These are phyloP conservation scores for Oncopodura yosiiana DNA, from an alignment of 1,140 invertebrate genomes.

Conservation along the genomic window DNA sequence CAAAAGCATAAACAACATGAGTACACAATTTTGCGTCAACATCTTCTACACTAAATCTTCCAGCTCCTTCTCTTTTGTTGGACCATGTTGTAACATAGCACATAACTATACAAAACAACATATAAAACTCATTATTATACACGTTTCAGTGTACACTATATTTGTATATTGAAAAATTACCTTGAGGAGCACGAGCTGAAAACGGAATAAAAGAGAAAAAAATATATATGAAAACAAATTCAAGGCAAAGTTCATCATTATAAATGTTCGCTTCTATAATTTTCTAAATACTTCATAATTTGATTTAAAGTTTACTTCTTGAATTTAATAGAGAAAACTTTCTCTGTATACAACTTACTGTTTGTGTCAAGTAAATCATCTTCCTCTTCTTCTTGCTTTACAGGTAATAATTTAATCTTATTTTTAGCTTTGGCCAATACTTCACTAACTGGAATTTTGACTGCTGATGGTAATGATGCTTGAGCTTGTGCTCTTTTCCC, in stretches of 20 bases:
- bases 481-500: slow-evolving; percentile 8
- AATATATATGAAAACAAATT: neutral
- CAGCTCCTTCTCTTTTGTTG: slow-evolving; percentile 70
- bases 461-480: slow-evolving; percentile 62
- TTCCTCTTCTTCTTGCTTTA: neutral
- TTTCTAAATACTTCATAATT: too few relatives aligned
- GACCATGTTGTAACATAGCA: slow-evolving; percentile 95
- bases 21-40: slow-evolving; percentile 80
- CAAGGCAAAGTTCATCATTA: neutral
- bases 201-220: neutral
- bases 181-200: slow-evolving; percentile 64
- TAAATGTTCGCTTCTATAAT: too few relatives aligned
- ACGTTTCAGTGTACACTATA: too few relatives aligned
- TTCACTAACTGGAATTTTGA: slow-evolving; percentile 66
- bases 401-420: slow-evolving; percentile 10
- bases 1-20: slow-evolving; percentile 87
- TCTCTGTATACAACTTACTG: too few relatives aligned
- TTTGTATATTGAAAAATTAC: too few relatives aligned
- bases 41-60: slow-evolving; percentile 76
- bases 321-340: too few relatives aligned
- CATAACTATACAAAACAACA: too few relatives aligned
- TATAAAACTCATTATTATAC: too few relatives aligned
- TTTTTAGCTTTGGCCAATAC: slow-evolving; percentile 50
- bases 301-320: too few relatives aligned
- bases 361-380: neutral